Percentiles rank a stretch among this genome's conserved stretches.
These are phyloP conservation scores for Pelecanoides urinatrix DNA, from an alignment of 2,113 vertebrate genomes.

Conservation along the genomic window DNA sequence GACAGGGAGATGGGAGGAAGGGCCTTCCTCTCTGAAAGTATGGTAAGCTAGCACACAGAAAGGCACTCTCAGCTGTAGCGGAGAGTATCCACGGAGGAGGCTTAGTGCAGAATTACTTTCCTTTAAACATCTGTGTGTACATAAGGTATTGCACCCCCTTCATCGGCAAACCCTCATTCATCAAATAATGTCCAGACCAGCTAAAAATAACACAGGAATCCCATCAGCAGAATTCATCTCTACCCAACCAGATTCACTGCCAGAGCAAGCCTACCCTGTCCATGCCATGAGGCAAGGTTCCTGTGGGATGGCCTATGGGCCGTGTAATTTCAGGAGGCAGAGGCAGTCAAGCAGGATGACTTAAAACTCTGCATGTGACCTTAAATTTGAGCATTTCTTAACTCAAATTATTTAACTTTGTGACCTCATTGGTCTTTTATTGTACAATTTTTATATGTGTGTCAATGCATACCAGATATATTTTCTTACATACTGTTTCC, in stretches of 20 bases:
- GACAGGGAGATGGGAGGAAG: background rate
- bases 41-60: background rate
- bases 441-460: background rate
- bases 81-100: background rate
- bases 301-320: fast-evolving
- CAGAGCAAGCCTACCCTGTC: background rate
- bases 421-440: background rate
- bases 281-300: background rate
- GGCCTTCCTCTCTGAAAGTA: background rate
- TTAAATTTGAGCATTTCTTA: background rate
- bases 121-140: background rate
- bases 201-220: background rate
- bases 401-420: background rate
- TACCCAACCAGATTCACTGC: background rate
- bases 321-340: background rate
- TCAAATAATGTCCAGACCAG: background rate
- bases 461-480: background rate
- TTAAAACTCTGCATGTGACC: background rate
- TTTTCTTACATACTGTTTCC: background rate
- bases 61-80: background rate
- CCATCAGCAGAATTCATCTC: background rate
- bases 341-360: background rate
- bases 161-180: background rate
- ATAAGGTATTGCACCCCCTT: background rate
- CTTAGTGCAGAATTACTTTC: background rate